These are phyloP conservation scores for Chaetophractus vellerosus DNA, from an alignment of 2,797 vertebrate species.

Conservation along the genomic window DNA sequence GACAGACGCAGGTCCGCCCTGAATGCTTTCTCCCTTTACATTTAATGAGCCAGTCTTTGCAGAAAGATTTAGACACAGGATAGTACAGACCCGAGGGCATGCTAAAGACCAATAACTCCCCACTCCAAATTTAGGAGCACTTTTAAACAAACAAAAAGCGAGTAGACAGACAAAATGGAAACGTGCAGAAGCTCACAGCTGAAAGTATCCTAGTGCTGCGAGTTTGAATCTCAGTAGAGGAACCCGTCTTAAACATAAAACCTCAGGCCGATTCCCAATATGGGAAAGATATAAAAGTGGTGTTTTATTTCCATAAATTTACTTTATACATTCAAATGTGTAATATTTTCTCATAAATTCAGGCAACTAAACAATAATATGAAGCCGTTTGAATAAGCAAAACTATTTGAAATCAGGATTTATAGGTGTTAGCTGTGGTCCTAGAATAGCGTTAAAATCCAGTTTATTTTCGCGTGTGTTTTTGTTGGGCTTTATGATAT, in stretches of 20 bases:
- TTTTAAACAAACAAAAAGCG: not conserved
- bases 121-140: not conserved
- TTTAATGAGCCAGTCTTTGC: not conserved
- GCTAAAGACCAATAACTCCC: not conserved
- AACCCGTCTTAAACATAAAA: not conserved
- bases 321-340: not conserved
- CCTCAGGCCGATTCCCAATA: not conserved
- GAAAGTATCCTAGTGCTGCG: not conserved
- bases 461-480: not conserved
- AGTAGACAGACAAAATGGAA: slow-evolving; percentile 22
- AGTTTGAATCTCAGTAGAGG: not conserved
- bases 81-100: not conserved
- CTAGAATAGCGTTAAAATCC: not conserved
- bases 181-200: not conserved
- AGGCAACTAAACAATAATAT: not conserved
- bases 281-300: not conserved
- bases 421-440: accelerated
- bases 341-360: not conserved
- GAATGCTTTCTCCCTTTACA: not conserved
- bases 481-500: not conserved
- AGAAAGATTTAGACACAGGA: slow-evolving; percentile 18
- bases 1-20: not conserved
- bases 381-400: not conserved
- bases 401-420: not conserved
- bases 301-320: not conserved